Base-by-base conservation (phyloP, 2,113 vertebrate genomes). In the Lepus europaeus region DNA sequence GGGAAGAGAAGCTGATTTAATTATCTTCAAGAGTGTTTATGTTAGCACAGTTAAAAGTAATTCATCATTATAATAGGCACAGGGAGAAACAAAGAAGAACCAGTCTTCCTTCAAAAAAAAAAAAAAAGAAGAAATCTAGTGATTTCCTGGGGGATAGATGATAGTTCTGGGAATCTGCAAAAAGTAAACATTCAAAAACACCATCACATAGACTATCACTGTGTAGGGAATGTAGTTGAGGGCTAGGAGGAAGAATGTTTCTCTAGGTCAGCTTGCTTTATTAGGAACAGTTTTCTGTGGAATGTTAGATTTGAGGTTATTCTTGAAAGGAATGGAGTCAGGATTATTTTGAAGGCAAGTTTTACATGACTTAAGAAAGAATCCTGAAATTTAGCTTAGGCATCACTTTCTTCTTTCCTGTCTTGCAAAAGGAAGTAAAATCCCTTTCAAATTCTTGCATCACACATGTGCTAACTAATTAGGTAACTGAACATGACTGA, bases 21-120 rank as follows among this genome's bases (percentile, higher is more conserved):
- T 95, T 95, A 97, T 93, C 68, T 96, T 94, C 76, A 87, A 93
- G 63, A 89, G 39, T 91, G 93, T 97, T 97, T 96, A 66, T 77
- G 49, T 87, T 95, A 92, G 82, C 94, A 90, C 56, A 90, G 64
- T 77, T 94, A 94, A 94, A 93, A 93, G 85, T 84, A 87, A 91
- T 95, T 95, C 56, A 87, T 97, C 73, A 94, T 86, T 95, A 33
- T 81, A 87, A 74, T 76, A 87, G 61, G 69, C 63, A 91, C 80
- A 81, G 81, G 25, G 56, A 39, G 45, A 16, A 87, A 88, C 36
- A 85, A 82, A 81, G 17, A 49, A 73, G 59, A 95, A 36, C 6
- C 8, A 20, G 14, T 56, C 51, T 68, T 56, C 70, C n/a, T 91
- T 93, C 89, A 72, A 94, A 64, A n/a, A 88, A 45, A 45, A 45